Percentiles rank a stretch among this genome's conserved stretches.
phyloP scores from a whole-genome alignment of 2,797 vertebrate species.

The Alcedo quadribrachys region DNA sequence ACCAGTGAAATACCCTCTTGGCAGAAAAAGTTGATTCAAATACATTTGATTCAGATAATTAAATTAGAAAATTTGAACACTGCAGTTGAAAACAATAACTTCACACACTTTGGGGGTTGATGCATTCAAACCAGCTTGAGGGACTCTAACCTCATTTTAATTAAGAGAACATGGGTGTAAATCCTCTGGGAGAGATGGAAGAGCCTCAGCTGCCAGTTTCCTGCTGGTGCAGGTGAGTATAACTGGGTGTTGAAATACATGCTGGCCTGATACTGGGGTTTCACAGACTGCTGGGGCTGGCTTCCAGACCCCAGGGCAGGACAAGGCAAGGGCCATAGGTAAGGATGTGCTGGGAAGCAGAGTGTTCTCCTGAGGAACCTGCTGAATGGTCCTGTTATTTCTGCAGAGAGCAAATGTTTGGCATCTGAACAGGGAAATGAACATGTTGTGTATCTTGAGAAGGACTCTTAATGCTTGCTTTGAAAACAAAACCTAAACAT shows the following conservation, averaged over 20 bases:
- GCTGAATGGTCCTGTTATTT: not conserved
- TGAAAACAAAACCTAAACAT: not conserved
- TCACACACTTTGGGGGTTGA: not conserved
- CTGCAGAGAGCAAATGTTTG: not conserved
- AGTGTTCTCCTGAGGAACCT: not conserved
- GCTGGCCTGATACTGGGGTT: not conserved
- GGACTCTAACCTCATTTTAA: not conserved
- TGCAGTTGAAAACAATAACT: not conserved
- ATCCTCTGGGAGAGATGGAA: not conserved
- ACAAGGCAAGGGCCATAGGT: not conserved
- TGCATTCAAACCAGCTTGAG: not conserved
- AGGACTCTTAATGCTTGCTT: not conserved
- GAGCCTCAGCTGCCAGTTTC: not conserved
- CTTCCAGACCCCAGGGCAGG: not conserved
- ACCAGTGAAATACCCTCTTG: too few relatives aligned
- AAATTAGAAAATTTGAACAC: not conserved
- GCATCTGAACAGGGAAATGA: not conserved
- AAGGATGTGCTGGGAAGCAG: not conserved
- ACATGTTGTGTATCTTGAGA: not conserved
- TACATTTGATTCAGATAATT: not conserved
- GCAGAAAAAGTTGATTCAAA: not conserved
- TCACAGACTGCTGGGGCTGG: not conserved
- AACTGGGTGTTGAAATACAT: not conserved
- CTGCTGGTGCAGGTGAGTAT: not conserved
- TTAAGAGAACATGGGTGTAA: constrained; percentile 20